Base-by-base conservation (phyloP, 2,888 invertebrate species). In the Melikaiella ostensackeni region DNA sequence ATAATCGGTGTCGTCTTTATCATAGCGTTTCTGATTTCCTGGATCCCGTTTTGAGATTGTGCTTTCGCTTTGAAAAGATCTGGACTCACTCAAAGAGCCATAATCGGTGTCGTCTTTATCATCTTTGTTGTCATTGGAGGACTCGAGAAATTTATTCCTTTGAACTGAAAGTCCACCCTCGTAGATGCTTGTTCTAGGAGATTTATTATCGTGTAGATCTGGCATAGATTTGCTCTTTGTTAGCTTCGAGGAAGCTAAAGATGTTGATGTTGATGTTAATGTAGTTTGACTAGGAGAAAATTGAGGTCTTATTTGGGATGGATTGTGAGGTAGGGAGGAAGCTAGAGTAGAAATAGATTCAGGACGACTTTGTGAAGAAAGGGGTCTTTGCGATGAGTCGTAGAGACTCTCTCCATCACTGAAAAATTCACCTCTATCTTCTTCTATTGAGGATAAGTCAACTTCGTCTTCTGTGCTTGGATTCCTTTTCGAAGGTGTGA, bases 171-270 rank as follows among this genome's bases (percentile, higher is more conserved):
- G 3, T 66, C 70, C n/a, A 13, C 30, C 19, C 8, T n/a, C 11
- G 4, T 59, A 59, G 27, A 27, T 27, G 57, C 57, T 59, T 59
- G 57, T 11, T 27, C 13, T 16, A 13, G 57, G 57, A 1, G 57
- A 13, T 59, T 27, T 1, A 86, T 92, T 75, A 80, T 89, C 87
- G 88, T 91, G 55, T 89, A 88, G 81, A 91, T 91, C 84, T 88
- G 84, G 79, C 73, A 82, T 21, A 1, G 86, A 86, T 64, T 24
- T 59, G 21, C 57, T 59, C 16, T 2, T 27, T 13, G 8, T n/a
- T 6, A 21, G 21, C 1, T 59, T 27, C 1, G 24, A 6, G 5
- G 13, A 27, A 27, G 24, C 1, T 21, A 27, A 13, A 59, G 57
- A 16, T 42, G 42, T 59, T 59, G 57, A 50, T n/a, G n/a, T 50